phyloP scores from a whole-genome alignment of 2,113 vertebrate genomes.

The Grammomys surdaster region DNA sequence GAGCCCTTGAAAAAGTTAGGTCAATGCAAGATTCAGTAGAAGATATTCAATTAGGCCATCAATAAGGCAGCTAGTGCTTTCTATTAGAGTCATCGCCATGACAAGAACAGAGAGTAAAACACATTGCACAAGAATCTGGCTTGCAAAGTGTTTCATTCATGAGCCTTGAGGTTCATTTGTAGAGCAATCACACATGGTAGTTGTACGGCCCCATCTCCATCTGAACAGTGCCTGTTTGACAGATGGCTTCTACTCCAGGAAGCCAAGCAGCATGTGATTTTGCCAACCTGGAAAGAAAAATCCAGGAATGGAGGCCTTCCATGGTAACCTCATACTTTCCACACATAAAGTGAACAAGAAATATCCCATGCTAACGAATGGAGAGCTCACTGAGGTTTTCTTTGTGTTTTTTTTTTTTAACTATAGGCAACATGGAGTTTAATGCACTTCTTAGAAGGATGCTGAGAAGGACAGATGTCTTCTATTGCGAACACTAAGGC shows the following conservation, averaged over 20 bases:
- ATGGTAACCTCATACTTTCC: background rate
- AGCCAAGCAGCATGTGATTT: background rate
- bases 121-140: background rate
- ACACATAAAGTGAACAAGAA: background rate
- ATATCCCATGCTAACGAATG: background rate
- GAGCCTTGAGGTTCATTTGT: background rate
- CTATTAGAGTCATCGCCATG: background rate
- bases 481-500: background rate
- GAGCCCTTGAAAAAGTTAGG: background rate
- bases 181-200: background rate
- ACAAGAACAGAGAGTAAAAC: background rate
- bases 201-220: background rate
- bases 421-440: background rate
- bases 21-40: background rate
- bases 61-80: background rate
- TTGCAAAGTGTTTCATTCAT: constrained; percentile 42
- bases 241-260: constrained; percentile 67
- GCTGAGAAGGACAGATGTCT: background rate
- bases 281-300: constrained; percentile 55
- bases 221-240: constrained; percentile 18
- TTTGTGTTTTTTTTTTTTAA: constrained; percentile 35
- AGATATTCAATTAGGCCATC: background rate
- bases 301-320: background rate
- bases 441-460: background rate
- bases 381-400: background rate